Evolutionary conservation across 2,888 invertebrate genomes (phyloP).

Genomic region (Balanococcus diminutus): DNA sequence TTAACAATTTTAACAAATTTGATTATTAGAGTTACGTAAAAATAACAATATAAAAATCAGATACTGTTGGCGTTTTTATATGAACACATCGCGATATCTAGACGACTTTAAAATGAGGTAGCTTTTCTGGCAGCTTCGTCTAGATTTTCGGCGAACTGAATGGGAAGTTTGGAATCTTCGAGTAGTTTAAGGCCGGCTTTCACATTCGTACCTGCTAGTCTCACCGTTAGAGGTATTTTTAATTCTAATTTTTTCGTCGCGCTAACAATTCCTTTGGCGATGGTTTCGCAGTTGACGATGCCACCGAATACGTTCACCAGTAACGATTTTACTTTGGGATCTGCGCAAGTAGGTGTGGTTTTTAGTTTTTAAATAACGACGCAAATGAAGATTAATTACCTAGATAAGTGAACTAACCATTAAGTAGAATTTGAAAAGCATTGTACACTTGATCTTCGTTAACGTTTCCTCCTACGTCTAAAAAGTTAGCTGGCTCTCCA

Average conservation of each 20-base stretch:
- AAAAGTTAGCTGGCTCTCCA: slow-evolving; percentile 96
- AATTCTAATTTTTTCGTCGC: slow-evolving; percentile 56
- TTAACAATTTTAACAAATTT: background rate
- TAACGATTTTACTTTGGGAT: slow-evolving; percentile 89
- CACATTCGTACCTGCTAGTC: slow-evolving; percentile 89
- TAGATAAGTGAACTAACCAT: slow-evolving; percentile 63
- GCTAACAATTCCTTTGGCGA: slow-evolving; percentile 69
- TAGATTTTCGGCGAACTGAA: slow-evolving; percentile 81
- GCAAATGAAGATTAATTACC: background rate
- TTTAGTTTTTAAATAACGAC: background rate
- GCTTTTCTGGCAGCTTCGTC: slow-evolving; percentile 93
- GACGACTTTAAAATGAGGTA: slow-evolving; percentile 63
- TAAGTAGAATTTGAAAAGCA: slow-evolving; percentile 87
- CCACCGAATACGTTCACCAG: slow-evolving; percentile 99
- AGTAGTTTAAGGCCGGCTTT: slow-evolving; percentile 81
- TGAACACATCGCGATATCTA: background rate
- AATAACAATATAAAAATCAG: slow-evolving; percentile 23
- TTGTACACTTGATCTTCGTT: slow-evolving; percentile 91
- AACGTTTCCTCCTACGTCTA: slow-evolving; percentile 96
- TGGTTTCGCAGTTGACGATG: slow-evolving; percentile 96
- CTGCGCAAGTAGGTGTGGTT: slow-evolving; percentile 63
- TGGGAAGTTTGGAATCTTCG: slow-evolving; percentile 79
- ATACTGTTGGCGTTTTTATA: background rate
- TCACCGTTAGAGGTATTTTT: slow-evolving; percentile 83
- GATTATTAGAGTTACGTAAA: background rate